Conservation (phyloP, 1,140 invertebrate genomes). For the Cephus cinctus region DNA sequence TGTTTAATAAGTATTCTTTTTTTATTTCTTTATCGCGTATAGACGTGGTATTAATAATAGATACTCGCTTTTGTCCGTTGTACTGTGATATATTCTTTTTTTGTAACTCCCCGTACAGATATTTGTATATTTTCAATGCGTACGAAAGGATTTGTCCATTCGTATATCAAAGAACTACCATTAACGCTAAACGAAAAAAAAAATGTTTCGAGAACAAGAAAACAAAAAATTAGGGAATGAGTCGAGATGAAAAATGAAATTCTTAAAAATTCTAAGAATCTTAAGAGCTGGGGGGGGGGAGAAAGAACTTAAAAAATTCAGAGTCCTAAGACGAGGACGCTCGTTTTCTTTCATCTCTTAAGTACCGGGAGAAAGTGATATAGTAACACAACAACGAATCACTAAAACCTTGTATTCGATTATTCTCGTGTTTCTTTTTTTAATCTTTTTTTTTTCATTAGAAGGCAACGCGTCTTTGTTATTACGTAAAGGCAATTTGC, state of each 20-base stretch:
- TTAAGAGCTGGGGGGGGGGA: no score
- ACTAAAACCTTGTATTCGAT: constrained; percentile 29
- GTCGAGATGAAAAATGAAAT: no score
- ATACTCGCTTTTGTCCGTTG: constrained; percentile 49
- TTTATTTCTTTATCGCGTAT: constrained; percentile 43
- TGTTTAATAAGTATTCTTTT: constrained; percentile 47
- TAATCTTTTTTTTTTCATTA: constrained; percentile 45
- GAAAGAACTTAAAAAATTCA: constrained; percentile 22
- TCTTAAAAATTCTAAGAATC: no score
- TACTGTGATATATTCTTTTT: constrained; percentile 28
- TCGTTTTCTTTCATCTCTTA: constrained; percentile 30
- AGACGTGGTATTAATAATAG: constrained; percentile 43
- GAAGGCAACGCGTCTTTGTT: constrained; percentile 56
- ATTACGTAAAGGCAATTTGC: constrained; percentile 54
- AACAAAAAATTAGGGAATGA: no score
- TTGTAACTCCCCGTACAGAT: no score
- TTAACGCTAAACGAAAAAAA: no score
- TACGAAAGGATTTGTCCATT: background rate
- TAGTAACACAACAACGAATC: constrained; percentile 38
- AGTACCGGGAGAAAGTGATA: constrained; percentile 47
- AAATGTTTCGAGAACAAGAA: no score
- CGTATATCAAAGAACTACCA: no score
- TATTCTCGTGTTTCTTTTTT: constrained; percentile 16
- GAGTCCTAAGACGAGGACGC: constrained; percentile 26
- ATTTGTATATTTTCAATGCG: background rate